phyloP scores from a whole-genome alignment of 2,888 invertebrate genomes.

The Andrena dorsata region DNA sequence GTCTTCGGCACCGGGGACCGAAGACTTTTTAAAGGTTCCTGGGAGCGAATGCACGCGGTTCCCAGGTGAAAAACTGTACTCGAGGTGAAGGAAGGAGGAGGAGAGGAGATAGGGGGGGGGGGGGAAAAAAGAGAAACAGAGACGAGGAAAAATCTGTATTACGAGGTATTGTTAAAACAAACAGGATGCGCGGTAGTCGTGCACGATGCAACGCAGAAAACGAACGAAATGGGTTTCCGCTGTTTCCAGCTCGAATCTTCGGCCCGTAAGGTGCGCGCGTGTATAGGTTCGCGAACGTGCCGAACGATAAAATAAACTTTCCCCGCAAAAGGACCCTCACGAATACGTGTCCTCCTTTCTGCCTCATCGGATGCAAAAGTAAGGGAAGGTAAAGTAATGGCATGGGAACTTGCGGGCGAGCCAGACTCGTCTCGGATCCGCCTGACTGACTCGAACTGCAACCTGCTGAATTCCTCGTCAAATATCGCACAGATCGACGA shows the following conservation, averaged over 20 bases:
- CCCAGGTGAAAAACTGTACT: not conserved
- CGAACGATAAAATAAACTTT: constrained; percentile 71
- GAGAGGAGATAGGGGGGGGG: not conserved
- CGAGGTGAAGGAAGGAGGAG: not conserved
- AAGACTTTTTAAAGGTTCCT: constrained; percentile 5
- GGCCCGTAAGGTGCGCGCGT: constrained; percentile 8
- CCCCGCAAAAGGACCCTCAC: constrained; percentile 65
- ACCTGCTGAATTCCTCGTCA: constrained; percentile 70
- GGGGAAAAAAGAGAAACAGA: not conserved
- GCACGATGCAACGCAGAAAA: constrained; percentile 34
- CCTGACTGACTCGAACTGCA: constrained; percentile 69
- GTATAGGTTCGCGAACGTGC: constrained; percentile 38
- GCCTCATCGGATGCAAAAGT: constrained; percentile 73
- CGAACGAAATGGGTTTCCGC: constrained; percentile 32
- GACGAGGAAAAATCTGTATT: constrained; percentile 29
- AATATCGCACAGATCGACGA: constrained; percentile 56
- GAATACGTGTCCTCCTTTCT: constrained; percentile 72
- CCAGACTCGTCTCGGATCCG: constrained; percentile 68
- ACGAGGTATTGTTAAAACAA: constrained; percentile 56
- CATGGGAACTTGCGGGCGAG: constrained; percentile 72
- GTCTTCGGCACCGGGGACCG: not conserved
- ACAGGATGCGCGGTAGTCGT: constrained; percentile 9
- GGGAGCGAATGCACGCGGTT: constrained; percentile 10
- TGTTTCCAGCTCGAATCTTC: constrained; percentile 43
- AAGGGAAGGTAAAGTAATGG: constrained; percentile 71